Base-by-base conservation (phyloP, 2,888 invertebrate genomes). In the Sabellastarte sp. region DNA sequence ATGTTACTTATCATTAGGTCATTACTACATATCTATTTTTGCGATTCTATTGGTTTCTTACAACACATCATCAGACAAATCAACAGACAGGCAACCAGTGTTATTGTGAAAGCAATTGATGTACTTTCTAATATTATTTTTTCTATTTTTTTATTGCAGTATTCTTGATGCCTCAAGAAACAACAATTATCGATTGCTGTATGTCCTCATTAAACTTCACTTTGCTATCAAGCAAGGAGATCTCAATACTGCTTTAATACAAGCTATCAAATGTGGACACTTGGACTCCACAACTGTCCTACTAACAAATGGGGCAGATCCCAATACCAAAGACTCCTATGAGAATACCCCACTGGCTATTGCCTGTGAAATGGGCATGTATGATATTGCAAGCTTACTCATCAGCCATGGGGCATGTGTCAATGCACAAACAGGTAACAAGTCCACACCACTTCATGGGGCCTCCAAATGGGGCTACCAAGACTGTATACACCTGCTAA, bases 391-490 rank as follows among this genome's bases (percentile, higher is more conserved):
- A 26, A 29, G 33, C 28, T 31, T 70, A 24, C 63, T 70, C 24
- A 28, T 67, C 32, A 53, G 51, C n/a, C 32, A 32, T n/a, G 64
- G 65, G 24, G 67, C 64, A 4, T 30, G 61, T 32, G 60, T 64
- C 20, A 41, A 41, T 41, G 41, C 20, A 10, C 10, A 15, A 20
- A 41, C 10, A 10, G 20, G 10, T 15, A 20, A 20, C 10, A 32
- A 63, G 3, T 55, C 51, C 32, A 70, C 68, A 30, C 68, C 70
- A 4, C 64, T 70, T 29, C 70, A 70, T 52, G 32, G 60, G 29
- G 66, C 66, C n/a, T 63, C 70, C 24, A 70, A 67, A 41, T 70
- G 65, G 65, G 70, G 70, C 10, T 59, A 64, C 61, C 57, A 32
- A 4, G 59, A 65, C 20, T 66, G 68, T 50, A 53, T 65, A 20